Evolutionary conservation across 2,113 vertebrate genomes (phyloP).

Genomic region (Oncorhynchus gorbuscha): DNA sequence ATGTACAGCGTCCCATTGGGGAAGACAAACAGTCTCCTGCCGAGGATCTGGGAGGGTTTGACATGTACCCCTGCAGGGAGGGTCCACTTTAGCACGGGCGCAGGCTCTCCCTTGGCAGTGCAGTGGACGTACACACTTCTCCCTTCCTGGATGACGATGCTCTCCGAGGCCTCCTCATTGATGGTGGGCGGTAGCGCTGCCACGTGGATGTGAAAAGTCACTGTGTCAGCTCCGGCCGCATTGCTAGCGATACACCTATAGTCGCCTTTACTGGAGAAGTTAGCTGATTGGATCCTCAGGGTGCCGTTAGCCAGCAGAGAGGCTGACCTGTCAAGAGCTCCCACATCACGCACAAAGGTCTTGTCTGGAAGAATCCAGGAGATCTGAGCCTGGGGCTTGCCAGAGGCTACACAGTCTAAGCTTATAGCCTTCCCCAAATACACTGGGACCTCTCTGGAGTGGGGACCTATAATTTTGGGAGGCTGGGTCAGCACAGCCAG

Average conservation of each 20-base stretch:
- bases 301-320: constrained; percentile 74
- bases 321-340: constrained; percentile 38
- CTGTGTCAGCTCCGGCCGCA: constrained; percentile 75
- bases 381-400: constrained; percentile 73
- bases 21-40: constrained; percentile 70
- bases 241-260: constrained; percentile 82
- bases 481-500: constrained; percentile 71
- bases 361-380: constrained; percentile 79
- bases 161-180: constrained; percentile 59
- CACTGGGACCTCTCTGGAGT: constrained; percentile 56
- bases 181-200: constrained; percentile 73
- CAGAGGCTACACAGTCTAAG: constrained; percentile 70
- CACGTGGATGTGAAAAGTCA: constrained; percentile 75
- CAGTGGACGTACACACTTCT: constrained; percentile 72
- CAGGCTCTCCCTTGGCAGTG: constrained; percentile 71
- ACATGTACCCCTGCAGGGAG: constrained; percentile 66
- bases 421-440: constrained; percentile 64
- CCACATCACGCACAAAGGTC: constrained; percentile 67
- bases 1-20: constrained; percentile 76
- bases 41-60: constrained; percentile 74
- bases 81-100: constrained; percentile 71
- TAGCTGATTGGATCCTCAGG: constrained; percentile 65
- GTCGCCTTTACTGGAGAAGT: constrained; percentile 75
- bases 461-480: constrained; percentile 65
- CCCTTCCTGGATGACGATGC: constrained; percentile 59